Evolutionary conservation across 53 echinoderm and acorn worm species (phyloP), one percentile per base, ranked within the genome.

Genomic region (Echinometra lucunter): DNA sequence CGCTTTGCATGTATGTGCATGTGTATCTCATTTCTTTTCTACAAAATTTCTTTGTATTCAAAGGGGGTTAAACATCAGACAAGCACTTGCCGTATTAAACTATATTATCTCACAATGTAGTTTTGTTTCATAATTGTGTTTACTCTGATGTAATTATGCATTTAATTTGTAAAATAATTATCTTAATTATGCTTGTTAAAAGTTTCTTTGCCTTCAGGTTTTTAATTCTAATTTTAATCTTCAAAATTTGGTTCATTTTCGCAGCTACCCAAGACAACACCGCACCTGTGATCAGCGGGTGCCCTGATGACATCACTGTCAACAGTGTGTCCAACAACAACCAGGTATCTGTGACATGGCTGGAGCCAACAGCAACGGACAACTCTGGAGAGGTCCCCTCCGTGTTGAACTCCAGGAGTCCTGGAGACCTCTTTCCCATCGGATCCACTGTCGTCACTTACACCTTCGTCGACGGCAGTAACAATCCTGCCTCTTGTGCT

Each of bases 311-410:
- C 80, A 88, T 96, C 6, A 67, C 70, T 1, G 94, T 91, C 44
- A 95, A 88, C 21, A 95, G 95, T 30, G 95, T 96, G 0, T 82
- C 95, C 17, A 95, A 96, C 27, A 88, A 40, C 28, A 57, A 53
- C 37, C 87, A 89, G 45, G 89, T 82, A 1, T 47, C 89, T 11
- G 95, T 97, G 11, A 93, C 89, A 3, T 97, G 98, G 98, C 53
- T 94, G 13, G 95, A 47, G 42, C 98, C 98, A 17, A 82, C 94
- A 21, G 96, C 95, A 8, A 83, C 75, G 3, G 98, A 97, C 34
- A 94, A 97, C 93, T 94, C 94, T 19, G 98, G 97, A 0, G 38
- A 81, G 42, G 55, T 82, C 18, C 94, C 94, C 12, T 70, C 74
- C 34, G 93, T 82, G 6, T 21, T 69, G 5, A 80, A 89, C 4